Conservation (phyloP, 2,797 vertebrate genomes). For the Eospalax fontanierii region DNA sequence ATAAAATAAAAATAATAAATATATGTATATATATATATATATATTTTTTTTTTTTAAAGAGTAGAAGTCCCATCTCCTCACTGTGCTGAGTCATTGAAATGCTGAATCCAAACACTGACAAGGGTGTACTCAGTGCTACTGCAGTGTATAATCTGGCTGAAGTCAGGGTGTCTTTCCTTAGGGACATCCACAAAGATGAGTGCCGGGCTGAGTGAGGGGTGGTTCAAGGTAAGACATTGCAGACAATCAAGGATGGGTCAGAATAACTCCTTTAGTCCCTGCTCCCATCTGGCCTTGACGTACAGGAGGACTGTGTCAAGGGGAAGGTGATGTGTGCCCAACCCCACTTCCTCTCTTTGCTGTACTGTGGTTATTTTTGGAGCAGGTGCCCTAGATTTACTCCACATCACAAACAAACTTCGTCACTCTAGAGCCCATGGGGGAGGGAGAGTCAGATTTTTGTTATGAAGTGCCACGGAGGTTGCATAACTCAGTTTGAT, state of each 20-base stretch:
- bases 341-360: slow-evolving; percentile 28
- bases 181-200: neutral
- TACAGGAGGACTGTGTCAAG: slow-evolving; percentile 11
- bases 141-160: neutral
- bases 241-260: neutral
- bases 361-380: slow-evolving; percentile 68
- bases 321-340: slow-evolving; percentile 30
- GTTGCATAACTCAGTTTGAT: neutral
- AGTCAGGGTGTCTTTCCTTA: neutral
- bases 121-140: neutral
- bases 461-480: neutral
- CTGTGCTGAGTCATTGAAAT: neutral
- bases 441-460: slow-evolving; percentile 24
- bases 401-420: slow-evolving; percentile 66
- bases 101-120: neutral
- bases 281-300: neutral
- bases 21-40: too few relatives aligned
- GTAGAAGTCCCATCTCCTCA: neutral
- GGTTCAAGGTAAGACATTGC: neutral
- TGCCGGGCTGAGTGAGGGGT: neutral
- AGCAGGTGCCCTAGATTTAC: slow-evolving; percentile 78
- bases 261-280: neutral
- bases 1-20: too few relatives aligned
- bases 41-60: neutral
- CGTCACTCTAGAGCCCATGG: slow-evolving; percentile 49